Evolutionary conservation across 2,888 invertebrate genomes (phyloP).

Genomic region (Mythimna vitellina): DNA sequence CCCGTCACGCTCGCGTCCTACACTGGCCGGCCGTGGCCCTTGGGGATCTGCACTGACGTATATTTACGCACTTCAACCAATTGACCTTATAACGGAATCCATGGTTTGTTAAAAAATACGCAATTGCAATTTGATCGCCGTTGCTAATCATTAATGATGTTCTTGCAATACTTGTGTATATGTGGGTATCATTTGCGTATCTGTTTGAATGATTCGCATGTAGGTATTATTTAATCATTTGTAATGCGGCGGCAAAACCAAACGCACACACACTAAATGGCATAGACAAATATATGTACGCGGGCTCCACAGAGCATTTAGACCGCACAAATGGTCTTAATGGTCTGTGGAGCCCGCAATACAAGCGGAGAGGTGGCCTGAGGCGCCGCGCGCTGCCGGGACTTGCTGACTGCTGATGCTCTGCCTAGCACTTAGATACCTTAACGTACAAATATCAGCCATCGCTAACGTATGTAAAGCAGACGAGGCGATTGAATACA

Average conservation of each 20-base stretch:
- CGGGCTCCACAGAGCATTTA: too few species aligned
- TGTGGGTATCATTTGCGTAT: conserved; percentile 27
- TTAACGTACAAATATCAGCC: background rate
- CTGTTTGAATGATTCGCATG: conserved; percentile 24
- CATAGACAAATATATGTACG: background rate
- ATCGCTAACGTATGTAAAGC: conserved; percentile 18
- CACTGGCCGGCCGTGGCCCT: background rate
- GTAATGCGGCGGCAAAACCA: conserved; percentile 11
- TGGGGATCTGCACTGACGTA: background rate
- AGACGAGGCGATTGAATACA: conserved; percentile 25
- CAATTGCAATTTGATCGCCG: conserved; percentile 21
- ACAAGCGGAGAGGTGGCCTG: background rate
- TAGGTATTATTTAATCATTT: conserved; percentile 11
- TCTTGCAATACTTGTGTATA: conserved; percentile 22
- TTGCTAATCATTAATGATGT: conserved; percentile 24
- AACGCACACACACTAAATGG: background rate
- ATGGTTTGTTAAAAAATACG: conserved; percentile 13
- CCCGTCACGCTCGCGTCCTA: background rate
- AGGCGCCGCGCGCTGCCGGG: background rate
- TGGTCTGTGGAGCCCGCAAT: background rate
- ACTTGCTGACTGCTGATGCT: background rate
- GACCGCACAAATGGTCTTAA: too few species aligned
- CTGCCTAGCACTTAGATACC: background rate
- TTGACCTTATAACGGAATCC: conserved; percentile 24
- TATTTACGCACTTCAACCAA: conserved; percentile 12